Evolutionary conservation across 2,797 vertebrate species (phyloP), one percentile per base, ranked within the genome.

Genomic region (Phaenicophaeus curvirostris): DNA sequence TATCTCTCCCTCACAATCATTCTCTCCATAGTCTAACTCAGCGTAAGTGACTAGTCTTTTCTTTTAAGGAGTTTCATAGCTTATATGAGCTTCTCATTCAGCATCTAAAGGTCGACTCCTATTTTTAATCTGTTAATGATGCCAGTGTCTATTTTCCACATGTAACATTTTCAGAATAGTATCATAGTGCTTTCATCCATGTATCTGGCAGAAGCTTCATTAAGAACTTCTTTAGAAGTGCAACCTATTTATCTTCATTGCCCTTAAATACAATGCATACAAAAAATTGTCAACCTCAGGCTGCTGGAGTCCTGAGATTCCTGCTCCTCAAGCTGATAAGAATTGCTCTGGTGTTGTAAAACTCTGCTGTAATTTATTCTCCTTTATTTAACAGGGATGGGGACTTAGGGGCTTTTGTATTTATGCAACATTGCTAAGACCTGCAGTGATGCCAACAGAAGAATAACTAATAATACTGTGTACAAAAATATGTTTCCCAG

Each of bases 91-190:
- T 89, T 80, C 65, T 88, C 54, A 88, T 87, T 90, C 85, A 88
- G 69, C 48, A 69, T 27, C 51, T 93, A 93, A 91, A 94, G 66
- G 62, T 42, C 18, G 2, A 86, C 50, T 93, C 13, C 75, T 93
- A 79, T 95, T 95, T 94, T 94, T 91, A 96, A 91, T 55, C 59
- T 84, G 63, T 69, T 94, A 86, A 91, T 76, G 77, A 93, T 74
- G 69, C 35, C 39, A 55, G 35, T 66, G 58, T 93, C 83, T 93
- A 90, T 88, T 96, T 95, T 93, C 77, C 83, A 93, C 80, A 96
- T 88, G 77, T 76, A 94, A 88, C 33, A 42, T 95, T 94, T 95
- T 91, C 87, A 82, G 84, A 96, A 76, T 79, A 86, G 63, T 71
- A 84, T 54, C 55, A 77, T 16, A 84, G 71, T 41, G 46, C 63